These are phyloP conservation scores for Synodontis membranacea DNA, from an alignment of 2,113 vertebrate genomes.

Conservation along the genomic window DNA sequence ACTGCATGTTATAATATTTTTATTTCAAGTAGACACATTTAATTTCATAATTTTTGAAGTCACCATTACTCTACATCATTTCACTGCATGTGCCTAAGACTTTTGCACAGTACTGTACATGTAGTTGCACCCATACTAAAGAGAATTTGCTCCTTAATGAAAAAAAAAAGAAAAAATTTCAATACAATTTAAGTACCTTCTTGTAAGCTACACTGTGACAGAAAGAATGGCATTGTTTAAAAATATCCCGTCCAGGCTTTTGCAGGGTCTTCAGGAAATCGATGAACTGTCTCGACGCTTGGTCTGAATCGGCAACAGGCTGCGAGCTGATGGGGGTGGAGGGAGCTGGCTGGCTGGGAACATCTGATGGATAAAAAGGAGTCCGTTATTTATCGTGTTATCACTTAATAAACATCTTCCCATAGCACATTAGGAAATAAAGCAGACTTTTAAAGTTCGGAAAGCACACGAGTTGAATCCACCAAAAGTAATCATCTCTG, in stretches of 20 bases:
- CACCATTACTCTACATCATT: too few relatives aligned
- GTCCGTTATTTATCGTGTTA: not conserved
- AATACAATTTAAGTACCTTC: slow-evolving; percentile 72
- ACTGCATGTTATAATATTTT: too few relatives aligned
- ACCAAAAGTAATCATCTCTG: not conserved
- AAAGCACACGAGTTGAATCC: not conserved
- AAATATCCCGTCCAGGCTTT: slow-evolving; percentile 88
- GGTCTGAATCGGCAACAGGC: slow-evolving; percentile 80
- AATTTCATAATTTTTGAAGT: too few relatives aligned
- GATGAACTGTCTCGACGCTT: slow-evolving; percentile 85
- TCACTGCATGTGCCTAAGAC: too few relatives aligned
- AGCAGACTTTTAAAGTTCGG: not conserved
- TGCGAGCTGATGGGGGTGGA: slow-evolving; percentile 82
- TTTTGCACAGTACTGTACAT: too few relatives aligned
- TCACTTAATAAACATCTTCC: not conserved
- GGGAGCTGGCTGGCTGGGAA: slow-evolving; percentile 72
- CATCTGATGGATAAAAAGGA: slow-evolving; percentile 62
- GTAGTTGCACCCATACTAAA: not conserved
- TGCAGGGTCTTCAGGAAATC: slow-evolving; percentile 90
- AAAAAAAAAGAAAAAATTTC: not conserved
- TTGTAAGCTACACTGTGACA: slow-evolving; percentile 85
- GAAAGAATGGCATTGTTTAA: slow-evolving; percentile 89
- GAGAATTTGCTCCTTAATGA: not conserved
- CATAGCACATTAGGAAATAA: not conserved
- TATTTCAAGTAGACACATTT: too few relatives aligned